Percentiles rank a stretch among this genome's conserved stretches.
Evolutionary conservation across 2,113 vertebrate genomes (phyloP).

Genomic region (Xenus cinereus): DNA sequence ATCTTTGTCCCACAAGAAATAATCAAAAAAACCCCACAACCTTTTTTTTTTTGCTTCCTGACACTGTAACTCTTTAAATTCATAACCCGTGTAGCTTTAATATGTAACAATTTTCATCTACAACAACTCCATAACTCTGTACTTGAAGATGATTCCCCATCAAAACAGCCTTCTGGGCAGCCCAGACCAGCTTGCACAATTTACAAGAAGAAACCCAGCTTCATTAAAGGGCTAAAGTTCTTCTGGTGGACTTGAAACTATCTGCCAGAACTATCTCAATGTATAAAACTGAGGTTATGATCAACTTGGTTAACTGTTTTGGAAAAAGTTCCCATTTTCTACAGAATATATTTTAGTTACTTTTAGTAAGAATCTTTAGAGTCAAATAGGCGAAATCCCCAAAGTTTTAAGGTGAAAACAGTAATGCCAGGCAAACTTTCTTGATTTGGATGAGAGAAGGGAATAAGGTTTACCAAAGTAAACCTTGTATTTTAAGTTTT

Average conservation of each 20-base stretch:
- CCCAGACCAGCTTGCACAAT: neutral
- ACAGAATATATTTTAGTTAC: neutral
- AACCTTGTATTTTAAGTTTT: neutral
- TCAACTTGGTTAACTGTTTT: neutral
- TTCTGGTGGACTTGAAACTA: neutral
- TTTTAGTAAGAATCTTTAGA: neutral
- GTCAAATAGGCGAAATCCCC: neutral
- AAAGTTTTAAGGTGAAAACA: neutral
- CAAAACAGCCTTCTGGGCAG: neutral
- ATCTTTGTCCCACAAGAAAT: neutral
- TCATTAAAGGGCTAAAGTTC: neutral
- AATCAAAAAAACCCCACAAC: neutral
- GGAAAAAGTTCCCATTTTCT: neutral
- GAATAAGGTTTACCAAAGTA: neutral
- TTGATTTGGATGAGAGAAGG: neutral
- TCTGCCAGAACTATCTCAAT: neutral
- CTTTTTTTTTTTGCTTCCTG: neutral
- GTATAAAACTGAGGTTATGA: neutral
- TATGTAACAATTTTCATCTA: neutral
- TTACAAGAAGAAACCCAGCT: neutral
- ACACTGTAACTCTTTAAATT: neutral
- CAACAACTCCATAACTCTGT: neutral
- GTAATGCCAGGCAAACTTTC: neutral
- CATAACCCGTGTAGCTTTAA: neutral
- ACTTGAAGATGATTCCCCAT: neutral